phyloP scores from a whole-genome alignment of 2,797 vertebrate species.

The Podargus strigoides region DNA sequence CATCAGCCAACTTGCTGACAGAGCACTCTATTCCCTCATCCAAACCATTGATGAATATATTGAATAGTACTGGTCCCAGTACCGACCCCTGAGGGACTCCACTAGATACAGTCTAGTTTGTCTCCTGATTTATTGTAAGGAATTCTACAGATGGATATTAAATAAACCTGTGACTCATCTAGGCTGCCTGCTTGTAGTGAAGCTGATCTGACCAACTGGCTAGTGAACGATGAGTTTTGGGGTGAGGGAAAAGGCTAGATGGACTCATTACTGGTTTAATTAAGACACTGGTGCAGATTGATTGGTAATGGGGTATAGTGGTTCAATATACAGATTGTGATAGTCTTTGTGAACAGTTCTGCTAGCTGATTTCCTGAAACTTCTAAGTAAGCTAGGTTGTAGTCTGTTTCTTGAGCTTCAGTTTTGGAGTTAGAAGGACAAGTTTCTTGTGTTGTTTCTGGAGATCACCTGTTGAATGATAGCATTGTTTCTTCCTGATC shows the following conservation, averaged over 20 bases:
- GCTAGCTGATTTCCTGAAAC: neutral
- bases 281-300: neutral
- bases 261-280: neutral
- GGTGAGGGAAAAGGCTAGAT: neutral
- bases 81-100: too few species aligned
- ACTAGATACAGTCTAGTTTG: too few species aligned
- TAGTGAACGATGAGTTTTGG: neutral
- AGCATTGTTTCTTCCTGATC: neutral
- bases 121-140: neutral
- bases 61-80: too few species aligned
- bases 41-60: too few species aligned
- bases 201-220: neutral
- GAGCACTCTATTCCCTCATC: too few species aligned
- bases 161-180: neutral
- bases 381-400: neutral
- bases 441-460: neutral
- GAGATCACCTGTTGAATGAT: too few species aligned
- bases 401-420: fast-evolving
- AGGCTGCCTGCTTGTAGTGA: neutral
- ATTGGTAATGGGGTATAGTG: neutral
- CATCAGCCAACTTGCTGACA: too few species aligned
- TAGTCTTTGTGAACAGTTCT: neutral
- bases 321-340: fast-evolving
- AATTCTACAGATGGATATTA: neutral
- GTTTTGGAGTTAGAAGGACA: neutral